Conservation (phyloP, 92 coral and sea anemone genomes). For the Muricea muricata region DNA sequence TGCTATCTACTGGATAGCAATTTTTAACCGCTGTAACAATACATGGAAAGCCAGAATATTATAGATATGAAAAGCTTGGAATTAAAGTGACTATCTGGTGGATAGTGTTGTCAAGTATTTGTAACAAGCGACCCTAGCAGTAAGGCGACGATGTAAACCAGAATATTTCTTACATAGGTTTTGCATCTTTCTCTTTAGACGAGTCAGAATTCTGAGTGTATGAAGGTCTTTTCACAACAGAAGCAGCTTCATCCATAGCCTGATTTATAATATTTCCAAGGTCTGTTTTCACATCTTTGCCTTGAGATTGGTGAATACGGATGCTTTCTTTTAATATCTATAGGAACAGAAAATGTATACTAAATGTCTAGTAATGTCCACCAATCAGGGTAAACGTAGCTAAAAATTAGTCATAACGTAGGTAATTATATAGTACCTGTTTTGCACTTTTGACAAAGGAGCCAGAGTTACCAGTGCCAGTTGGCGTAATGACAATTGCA, state of each 20-base stretch:
- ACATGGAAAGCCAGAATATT: no score
- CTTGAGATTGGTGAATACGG: constrained; percentile 79
- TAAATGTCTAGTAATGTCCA: neutral
- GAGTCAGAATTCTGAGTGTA: neutral
- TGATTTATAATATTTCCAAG: constrained; percentile 82
- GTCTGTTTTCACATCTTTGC: constrained; percentile 61
- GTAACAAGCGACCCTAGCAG: no score
- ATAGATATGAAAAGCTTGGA: no score
- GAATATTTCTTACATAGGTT: constrained; percentile 17
- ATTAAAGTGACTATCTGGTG: no score
- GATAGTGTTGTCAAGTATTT: no score
- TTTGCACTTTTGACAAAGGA: constrained; percentile 87
- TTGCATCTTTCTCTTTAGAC: constrained; percentile 21
- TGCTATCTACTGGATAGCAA: no score
- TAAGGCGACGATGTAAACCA: neutral
- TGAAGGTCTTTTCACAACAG: constrained; percentile 11
- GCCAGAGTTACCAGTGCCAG: constrained; percentile 72
- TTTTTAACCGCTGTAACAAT: no score
- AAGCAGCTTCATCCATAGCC: constrained; percentile 96
- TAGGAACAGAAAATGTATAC: neutral
- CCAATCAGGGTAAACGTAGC: no score
- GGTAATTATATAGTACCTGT: constrained; percentile 92
- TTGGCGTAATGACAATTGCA: constrained; percentile 93
- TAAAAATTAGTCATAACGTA: no score
- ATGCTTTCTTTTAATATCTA: constrained; percentile 96